These are phyloP conservation scores for Lasioglossum baleicum DNA, from an alignment of 1,140 invertebrate species.

Conservation along the genomic window DNA sequence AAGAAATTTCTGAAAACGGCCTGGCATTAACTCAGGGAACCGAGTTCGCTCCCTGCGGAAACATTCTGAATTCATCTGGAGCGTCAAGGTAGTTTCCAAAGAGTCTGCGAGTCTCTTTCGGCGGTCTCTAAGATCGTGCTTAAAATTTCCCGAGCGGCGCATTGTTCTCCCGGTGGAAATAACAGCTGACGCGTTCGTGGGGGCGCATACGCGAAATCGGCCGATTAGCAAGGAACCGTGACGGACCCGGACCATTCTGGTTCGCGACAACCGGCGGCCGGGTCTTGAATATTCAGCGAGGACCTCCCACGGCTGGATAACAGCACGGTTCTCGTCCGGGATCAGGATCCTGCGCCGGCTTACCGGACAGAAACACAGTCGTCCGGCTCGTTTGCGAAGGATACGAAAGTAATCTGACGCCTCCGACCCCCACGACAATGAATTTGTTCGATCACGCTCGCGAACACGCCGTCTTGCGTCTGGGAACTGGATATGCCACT, in stretches of 20 bases:
- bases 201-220: slow-evolving; percentile 16
- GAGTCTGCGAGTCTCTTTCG: no score
- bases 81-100: no score
- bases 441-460: slow-evolving; percentile 25
- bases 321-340: slow-evolving; percentile 1
- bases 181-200: neutral
- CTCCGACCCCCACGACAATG: neutral
- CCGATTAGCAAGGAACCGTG: slow-evolving; percentile 19
- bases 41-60: no score
- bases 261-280: slow-evolving; percentile 17
- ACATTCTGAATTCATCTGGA: no score
- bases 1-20: no score
- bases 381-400: slow-evolving; percentile 1
- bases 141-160: neutral
- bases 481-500: no score
- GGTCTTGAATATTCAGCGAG: slow-evolving; percentile 49
- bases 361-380: slow-evolving; percentile 13
- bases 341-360: slow-evolving; percentile 4
- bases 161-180: neutral
- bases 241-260: slow-evolving; percentile 15
- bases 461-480: no score
- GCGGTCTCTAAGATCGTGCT: neutral
- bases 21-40: no score
- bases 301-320: slow-evolving; percentile 16
- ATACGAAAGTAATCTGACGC: slow-evolving; percentile 28